phyloP scores from a whole-genome alignment of 2,113 vertebrate genomes.

The Pseudolaguvia tuberculata region DNA sequence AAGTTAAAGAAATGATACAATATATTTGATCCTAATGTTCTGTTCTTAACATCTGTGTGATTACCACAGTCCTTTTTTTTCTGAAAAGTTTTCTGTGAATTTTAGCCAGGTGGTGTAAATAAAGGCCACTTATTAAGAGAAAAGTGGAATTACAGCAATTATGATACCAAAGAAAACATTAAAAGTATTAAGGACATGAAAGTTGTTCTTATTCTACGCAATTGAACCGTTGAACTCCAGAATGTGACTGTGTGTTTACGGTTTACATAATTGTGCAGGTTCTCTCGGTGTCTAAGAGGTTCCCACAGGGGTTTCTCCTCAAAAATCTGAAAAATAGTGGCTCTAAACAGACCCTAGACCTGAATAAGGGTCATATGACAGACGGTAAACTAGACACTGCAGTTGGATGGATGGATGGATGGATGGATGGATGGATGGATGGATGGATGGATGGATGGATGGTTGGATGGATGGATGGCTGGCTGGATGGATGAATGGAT shows the following conservation, averaged over 20 bases:
- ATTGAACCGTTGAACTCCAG: neutral
- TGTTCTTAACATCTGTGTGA: neutral
- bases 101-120: neutral
- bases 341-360: neutral
- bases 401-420: neutral
- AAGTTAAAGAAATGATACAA: neutral
- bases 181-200: neutral
- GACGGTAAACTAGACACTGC: neutral
- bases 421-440: neutral
- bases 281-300: neutral
- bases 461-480: no score
- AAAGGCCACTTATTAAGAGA: neutral
- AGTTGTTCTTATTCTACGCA: neutral
- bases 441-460: neutral
- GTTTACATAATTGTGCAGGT: neutral
- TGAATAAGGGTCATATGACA: neutral
- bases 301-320: neutral
- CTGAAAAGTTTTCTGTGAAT: neutral
- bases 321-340: neutral
- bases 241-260: neutral
- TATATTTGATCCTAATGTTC: conserved; percentile 5
- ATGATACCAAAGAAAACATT: neutral
- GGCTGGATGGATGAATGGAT: no score
- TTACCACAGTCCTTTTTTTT: neutral
- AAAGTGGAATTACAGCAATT: neutral